phyloP scores from a whole-genome alignment of 1,140 invertebrate species.

The Polypedilum pembai region DNA sequence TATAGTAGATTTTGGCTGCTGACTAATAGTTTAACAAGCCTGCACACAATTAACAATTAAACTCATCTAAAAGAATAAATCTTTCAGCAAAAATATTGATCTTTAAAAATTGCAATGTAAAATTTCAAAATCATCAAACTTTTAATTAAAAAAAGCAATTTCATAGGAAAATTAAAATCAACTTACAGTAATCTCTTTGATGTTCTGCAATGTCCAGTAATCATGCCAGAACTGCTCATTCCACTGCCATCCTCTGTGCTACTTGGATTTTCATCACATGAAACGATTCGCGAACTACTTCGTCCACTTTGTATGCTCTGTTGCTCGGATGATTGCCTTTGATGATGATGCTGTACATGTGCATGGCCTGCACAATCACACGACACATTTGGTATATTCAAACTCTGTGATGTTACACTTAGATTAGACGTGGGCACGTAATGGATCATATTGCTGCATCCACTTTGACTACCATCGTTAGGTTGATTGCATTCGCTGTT shows the following conservation, averaged over 20 bases:
- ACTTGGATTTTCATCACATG: conserved; percentile 26
- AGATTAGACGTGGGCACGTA: neutral
- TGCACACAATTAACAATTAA: no score
- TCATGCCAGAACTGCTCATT: conserved; percentile 16
- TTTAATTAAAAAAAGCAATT: neutral
- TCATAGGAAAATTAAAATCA: neutral
- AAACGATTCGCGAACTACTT: neutral
- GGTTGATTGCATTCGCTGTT: conserved; percentile 26
- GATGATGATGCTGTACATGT: conserved; percentile 22
- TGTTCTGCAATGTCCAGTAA: neutral
- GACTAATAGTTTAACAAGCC: no score
- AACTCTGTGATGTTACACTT: neutral
- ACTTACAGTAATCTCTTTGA: conserved; percentile 10
- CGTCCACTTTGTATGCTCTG: conserved; percentile 23
- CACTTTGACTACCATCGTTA: conserved; percentile 18
- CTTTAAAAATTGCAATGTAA: no score
- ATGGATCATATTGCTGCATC: conserved; percentile 24
- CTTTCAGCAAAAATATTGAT: no score
- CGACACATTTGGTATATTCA: conserved; percentile 23
- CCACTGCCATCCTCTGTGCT: conserved; percentile 15
- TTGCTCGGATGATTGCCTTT: conserved; percentile 22
- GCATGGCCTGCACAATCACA: neutral
- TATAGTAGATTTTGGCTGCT: no score
- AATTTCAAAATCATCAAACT: neutral
- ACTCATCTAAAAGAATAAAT: no score